Conservation (phyloP, 35 echinoderm and acorn worm genomes). For the Holothuria glaberrima region DNA sequence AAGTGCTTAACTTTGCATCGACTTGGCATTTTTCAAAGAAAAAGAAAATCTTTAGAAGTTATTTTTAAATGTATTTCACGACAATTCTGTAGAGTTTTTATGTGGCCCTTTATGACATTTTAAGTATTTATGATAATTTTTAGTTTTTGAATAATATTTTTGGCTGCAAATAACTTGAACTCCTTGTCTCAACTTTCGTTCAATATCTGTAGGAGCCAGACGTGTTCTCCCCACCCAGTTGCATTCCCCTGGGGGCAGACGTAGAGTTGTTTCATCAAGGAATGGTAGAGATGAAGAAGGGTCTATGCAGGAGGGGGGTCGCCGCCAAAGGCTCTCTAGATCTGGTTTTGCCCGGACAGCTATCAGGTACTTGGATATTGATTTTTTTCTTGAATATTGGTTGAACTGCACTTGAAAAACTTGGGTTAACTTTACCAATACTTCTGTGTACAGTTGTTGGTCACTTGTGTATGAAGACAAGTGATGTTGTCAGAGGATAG, state of each 20-base stretch:
- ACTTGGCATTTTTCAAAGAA: too few species aligned
- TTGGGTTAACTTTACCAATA: too few species aligned
- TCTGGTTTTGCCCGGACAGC: slow-evolving; percentile 54
- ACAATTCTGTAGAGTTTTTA: too few species aligned
- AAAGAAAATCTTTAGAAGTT: too few species aligned
- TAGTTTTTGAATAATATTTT: too few species aligned
- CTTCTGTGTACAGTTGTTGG: neutral
- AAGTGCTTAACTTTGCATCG: too few species aligned
- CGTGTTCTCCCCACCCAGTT: slow-evolving; percentile 37
- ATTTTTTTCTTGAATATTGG: too few species aligned
- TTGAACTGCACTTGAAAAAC: too few species aligned
- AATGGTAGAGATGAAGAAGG: slow-evolving; percentile 25
- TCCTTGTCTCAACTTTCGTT: neutral
- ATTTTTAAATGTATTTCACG: too few species aligned
- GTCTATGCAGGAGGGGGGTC: neutral
- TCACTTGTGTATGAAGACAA: neutral
- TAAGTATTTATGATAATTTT: too few species aligned
- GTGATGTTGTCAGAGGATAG: too few species aligned
- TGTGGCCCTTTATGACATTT: too few species aligned
- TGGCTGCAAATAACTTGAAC: neutral
- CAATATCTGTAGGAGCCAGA: slow-evolving; percentile 10
- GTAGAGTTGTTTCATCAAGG: neutral
- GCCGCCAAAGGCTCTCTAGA: slow-evolving; percentile 26
- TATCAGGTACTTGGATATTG: neutral
- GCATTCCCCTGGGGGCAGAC: neutral